Evolutionary conservation across 2,797 vertebrate species (phyloP).

Genomic region (Loriculus beryllinus): DNA sequence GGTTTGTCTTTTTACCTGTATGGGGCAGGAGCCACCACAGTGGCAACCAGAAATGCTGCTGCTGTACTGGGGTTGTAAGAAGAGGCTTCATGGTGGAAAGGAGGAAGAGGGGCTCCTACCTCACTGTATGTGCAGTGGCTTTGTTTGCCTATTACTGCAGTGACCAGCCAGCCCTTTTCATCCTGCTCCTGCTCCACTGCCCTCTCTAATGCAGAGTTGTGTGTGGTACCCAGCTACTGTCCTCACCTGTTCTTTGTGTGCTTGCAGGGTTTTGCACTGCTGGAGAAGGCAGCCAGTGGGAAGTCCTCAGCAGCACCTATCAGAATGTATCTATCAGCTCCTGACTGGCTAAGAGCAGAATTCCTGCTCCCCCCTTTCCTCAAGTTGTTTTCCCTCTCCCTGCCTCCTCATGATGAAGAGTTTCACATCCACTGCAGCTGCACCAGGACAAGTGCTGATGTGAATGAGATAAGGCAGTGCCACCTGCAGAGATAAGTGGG

Average conservation of each 20-base stretch:
- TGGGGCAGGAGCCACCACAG: not conserved
- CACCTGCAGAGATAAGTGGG: not conserved
- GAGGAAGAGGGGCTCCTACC: not conserved
- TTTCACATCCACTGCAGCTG: not conserved
- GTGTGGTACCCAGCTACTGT: not conserved
- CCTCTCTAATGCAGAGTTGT: not conserved
- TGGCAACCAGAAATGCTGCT: not conserved
- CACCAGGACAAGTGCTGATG: not conserved
- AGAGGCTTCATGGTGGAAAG: not conserved
- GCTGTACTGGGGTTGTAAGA: too few species aligned
- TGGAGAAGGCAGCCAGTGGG: not conserved
- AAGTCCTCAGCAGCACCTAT: not conserved
- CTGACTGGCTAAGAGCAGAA: not conserved
- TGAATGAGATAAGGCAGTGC: not conserved
- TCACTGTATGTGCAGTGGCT: fast-evolving
- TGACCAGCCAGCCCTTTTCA: not conserved
- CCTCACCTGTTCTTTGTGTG: not conserved
- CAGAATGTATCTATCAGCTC: not conserved
- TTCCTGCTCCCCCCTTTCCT: not conserved
- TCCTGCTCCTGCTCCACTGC: not conserved
- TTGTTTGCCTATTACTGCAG: not conserved
- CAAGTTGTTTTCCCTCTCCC: not conserved
- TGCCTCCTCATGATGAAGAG: not conserved
- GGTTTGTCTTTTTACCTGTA: not conserved
- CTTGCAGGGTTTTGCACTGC: slow-evolving; percentile 8